Evolutionary conservation across 2,888 invertebrate species (phyloP).

Genomic region (Trissoscelio sp.): DNA sequence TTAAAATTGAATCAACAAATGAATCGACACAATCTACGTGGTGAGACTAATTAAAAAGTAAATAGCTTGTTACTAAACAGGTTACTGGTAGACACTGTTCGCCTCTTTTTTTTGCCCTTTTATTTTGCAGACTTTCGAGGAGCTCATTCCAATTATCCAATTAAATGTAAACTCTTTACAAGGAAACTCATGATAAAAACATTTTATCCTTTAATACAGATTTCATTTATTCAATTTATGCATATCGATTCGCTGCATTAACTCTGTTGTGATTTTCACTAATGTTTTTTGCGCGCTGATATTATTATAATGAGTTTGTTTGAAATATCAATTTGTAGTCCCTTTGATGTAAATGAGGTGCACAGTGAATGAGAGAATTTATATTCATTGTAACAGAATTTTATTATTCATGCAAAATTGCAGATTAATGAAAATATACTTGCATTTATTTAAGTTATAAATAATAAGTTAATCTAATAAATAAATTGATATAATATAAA

Average conservation of each 20-base stretch:
- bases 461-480: too few relatives aligned
- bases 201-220: constrained; percentile 27
- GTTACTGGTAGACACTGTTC: constrained; percentile 2
- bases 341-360: background rate
- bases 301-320: background rate
- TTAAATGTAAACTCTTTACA: constrained; percentile 38
- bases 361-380: too few relatives aligned
- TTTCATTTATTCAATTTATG: constrained; percentile 21
- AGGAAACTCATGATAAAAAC: constrained; percentile 22
- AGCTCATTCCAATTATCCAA: constrained; percentile 45
- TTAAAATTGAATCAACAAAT: constrained; percentile 10
- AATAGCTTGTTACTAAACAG: constrained; percentile 47
- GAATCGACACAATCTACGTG: constrained; percentile 31
- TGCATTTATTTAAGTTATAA: too few relatives aligned
- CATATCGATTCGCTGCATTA: constrained; percentile 6
- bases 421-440: too few relatives aligned
- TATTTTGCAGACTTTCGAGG: constrained; percentile 34
- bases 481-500: too few relatives aligned
- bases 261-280: background rate
- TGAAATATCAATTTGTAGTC: background rate
- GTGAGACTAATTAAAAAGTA: constrained; percentile 50
- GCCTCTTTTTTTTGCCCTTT: constrained; percentile 5
- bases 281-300: too few relatives aligned
- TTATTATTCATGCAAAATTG: too few relatives aligned
- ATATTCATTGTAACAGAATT: too few relatives aligned